Percentiles rank a stretch among this genome's conserved stretches.
These are phyloP conservation scores for Theonella swinhoei DNA, from an alignment of 37 sponge, comb jelly and placozoan species.

Conservation along the genomic window DNA sequence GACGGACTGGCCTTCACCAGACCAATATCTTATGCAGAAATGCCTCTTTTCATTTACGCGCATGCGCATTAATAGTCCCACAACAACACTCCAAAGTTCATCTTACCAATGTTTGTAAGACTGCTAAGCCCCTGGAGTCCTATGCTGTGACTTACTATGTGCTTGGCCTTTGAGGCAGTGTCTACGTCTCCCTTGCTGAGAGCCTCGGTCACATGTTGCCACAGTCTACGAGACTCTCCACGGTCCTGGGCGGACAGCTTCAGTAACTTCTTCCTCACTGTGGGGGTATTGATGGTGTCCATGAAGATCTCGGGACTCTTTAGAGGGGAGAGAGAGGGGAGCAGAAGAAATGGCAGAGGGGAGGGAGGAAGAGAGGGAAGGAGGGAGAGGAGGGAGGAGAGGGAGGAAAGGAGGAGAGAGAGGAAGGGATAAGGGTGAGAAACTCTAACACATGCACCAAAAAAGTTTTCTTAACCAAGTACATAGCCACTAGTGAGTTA, in stretches of 20 bases:
- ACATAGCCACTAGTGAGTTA: too few relatives aligned
- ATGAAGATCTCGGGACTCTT: constrained; percentile 85
- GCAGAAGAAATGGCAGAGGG: background rate
- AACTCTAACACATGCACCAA: too few relatives aligned
- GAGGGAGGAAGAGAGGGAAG: background rate
- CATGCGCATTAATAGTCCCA: too few relatives aligned
- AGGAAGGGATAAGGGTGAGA: background rate
- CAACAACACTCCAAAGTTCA: too few relatives aligned
- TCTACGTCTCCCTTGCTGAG: constrained; percentile 70
- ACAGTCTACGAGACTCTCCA: constrained; percentile 78
- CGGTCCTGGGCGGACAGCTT: constrained; percentile 68
- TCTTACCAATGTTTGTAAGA: too few relatives aligned
- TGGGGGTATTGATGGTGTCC: constrained; percentile 80
- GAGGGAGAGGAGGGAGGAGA: background rate
- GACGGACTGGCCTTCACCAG: too few relatives aligned
- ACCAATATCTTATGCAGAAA: too few relatives aligned
- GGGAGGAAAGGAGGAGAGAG: background rate
- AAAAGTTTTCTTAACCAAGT: too few relatives aligned
- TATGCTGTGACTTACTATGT: constrained; percentile 49
- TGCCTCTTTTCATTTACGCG: too few relatives aligned
- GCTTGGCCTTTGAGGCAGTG: constrained; percentile 91
- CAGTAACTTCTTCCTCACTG: constrained; percentile 86
- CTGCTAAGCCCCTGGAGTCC: too few relatives aligned
- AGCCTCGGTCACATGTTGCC: constrained; percentile 87
- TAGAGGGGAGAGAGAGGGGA: background rate